A percentile compares a stretch with the other conserved stretches of the same genome.
These are phyloP conservation scores for Hermaeophaga mercurialis DNA, from an alignment of 2,888 invertebrate species.

Conservation along the genomic window DNA sequence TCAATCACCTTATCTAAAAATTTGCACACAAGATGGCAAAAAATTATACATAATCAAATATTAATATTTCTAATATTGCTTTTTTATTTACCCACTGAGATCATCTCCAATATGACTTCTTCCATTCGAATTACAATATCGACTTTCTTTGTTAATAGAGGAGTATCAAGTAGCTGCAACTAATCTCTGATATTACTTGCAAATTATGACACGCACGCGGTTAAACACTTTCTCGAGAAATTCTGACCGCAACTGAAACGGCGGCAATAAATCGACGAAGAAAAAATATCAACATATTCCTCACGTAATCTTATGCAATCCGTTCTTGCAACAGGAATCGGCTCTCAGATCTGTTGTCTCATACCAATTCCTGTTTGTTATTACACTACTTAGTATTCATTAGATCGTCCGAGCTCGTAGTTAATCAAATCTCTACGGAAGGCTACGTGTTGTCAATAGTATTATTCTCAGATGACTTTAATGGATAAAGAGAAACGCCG, in stretches of 20 bases:
- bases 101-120: too few species aligned
- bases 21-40: too few species aligned
- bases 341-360: conserved; percentile 16
- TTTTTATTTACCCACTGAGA: too few species aligned
- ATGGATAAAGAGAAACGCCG: conserved; percentile 2
- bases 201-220: too few species aligned
- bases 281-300: conserved; percentile 11
- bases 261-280: neutral
- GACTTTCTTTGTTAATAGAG: too few species aligned
- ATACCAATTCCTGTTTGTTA: conserved; percentile 23
- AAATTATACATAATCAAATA: too few species aligned
- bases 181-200: too few species aligned
- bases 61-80: too few species aligned
- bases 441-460: conserved; percentile 24
- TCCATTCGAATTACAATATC: too few species aligned
- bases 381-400: conserved; percentile 24
- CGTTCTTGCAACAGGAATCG: conserved; percentile 5
- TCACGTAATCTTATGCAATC: conserved; percentile 17
- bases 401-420: conserved; percentile 15
- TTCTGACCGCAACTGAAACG: neutral
- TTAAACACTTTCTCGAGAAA: too few species aligned
- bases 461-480: conserved; percentile 13
- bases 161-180: too few species aligned
- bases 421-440: conserved; percentile 24
- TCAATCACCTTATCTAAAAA: too few species aligned